Conservation (phyloP, 92 coral and sea anemone species). For the Epizoanthus fatuus region DNA sequence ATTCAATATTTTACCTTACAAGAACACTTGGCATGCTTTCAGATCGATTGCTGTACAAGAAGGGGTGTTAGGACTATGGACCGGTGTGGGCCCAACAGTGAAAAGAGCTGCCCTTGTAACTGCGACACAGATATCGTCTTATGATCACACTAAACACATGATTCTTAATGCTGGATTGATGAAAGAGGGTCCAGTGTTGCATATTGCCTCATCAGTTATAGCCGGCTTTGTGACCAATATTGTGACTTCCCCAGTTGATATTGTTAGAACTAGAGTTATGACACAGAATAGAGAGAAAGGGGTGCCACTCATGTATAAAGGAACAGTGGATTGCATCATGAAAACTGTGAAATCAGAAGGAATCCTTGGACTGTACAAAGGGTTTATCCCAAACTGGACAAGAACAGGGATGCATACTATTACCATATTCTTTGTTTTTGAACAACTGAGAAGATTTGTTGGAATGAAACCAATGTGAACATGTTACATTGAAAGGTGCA, state of each 20-base stretch:
- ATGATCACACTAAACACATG: constrained; percentile 92
- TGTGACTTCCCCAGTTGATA: constrained; percentile 95
- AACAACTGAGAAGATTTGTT: constrained; percentile 85
- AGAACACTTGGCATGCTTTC: constrained; percentile 91
- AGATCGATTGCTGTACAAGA: constrained; percentile 80
- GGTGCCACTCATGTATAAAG: constrained; percentile 79
- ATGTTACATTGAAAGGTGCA: neutral
- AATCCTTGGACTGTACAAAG: constrained; percentile 91
- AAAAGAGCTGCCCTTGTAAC: constrained; percentile 92
- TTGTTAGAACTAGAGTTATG: constrained; percentile 95
- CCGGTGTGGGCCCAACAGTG: constrained; percentile 95
- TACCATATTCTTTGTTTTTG: constrained; percentile 96
- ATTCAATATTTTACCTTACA: constrained; percentile 77
- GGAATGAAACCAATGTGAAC: constrained; percentile 88
- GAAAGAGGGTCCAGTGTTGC: constrained; percentile 86
- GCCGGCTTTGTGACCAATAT: constrained; percentile 95
- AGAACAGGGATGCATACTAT: constrained; percentile 97
- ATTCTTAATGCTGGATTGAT: constrained; percentile 80
- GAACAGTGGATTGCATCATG: constrained; percentile 88
- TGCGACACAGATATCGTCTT: constrained; percentile 94
- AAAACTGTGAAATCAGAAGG: constrained; percentile 94
- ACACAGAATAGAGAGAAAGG: constrained; percentile 80
- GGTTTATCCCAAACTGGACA: constrained; percentile 97
- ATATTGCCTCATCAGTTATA: constrained; percentile 86
- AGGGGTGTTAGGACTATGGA: constrained; percentile 94